Percentiles rank a stretch among this genome's conserved stretches.
Evolutionary conservation across 2,113 vertebrate species (phyloP).

Genomic region (Leptobrachium leishanense): DNA sequence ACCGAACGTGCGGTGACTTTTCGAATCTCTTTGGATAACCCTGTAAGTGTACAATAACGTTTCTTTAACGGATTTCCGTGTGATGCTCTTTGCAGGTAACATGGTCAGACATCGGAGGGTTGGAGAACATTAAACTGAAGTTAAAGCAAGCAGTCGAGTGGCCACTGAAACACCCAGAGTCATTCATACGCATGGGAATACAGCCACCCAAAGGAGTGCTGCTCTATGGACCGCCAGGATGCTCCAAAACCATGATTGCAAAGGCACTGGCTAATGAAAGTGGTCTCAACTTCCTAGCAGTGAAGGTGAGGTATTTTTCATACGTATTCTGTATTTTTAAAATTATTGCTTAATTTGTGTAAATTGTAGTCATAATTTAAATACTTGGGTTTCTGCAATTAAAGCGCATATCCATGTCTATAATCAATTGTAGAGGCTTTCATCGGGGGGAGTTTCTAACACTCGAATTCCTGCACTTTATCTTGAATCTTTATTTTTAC

Average conservation of each 20-base stretch:
- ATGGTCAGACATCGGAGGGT: conserved; percentile 95
- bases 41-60: no score
- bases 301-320: conserved; percentile 76
- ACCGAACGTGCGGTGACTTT: no score
- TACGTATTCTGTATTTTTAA: background rate
- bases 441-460: no score
- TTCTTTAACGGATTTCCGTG: background rate
- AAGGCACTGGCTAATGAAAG: conserved; percentile 95
- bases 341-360: background rate
- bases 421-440: no score
- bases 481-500: no score
- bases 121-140: conserved; percentile 90
- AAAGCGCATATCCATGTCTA: no score
- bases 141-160: conserved; percentile 94
- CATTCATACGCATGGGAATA: conserved; percentile 88
- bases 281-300: conserved; percentile 89
- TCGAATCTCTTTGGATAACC: no score
- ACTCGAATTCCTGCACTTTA: no score
- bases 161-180: conserved; percentile 89
- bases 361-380: no score
- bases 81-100: conserved; percentile 73
- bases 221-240: conserved; percentile 94
- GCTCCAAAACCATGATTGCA: conserved; percentile 97
- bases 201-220: conserved; percentile 90
- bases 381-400: no score